Percentiles rank a stretch among this genome's conserved stretches.
These are phyloP conservation scores for Mionectes olivaceus DNA, from an alignment of 2,797 vertebrate species.

Conservation along the genomic window DNA sequence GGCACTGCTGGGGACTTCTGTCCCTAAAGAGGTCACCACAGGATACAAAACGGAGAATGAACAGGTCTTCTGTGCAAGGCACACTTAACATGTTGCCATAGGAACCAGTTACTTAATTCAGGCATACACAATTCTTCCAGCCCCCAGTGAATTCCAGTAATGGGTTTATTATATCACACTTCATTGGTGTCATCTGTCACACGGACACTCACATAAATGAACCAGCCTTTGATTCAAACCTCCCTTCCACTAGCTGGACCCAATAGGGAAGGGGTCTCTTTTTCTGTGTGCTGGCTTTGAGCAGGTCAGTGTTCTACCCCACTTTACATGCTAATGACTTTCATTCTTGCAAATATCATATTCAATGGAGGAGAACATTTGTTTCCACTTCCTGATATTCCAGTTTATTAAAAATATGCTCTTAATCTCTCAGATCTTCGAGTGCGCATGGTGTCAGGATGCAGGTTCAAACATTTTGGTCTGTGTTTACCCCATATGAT, in stretches of 20 bases:
- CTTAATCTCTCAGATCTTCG: conserved; percentile 22
- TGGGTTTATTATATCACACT: conserved; percentile 74
- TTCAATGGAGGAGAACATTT: conserved; percentile 6
- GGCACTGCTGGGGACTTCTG: conserved; percentile 38
- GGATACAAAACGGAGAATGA: conserved; percentile 25
- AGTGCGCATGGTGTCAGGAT: neutral
- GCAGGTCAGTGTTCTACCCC: neutral
- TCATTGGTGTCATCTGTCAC: conserved; percentile 72
- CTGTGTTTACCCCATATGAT: neutral
- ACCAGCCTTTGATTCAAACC: conserved; percentile 36
- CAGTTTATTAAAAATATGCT: conserved; percentile 43
- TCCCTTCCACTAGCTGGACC: neutral
- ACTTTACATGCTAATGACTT: conserved; percentile 18
- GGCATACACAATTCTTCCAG: conserved; percentile 59
- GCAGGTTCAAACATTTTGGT: neutral
- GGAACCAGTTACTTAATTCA: conserved; percentile 70
- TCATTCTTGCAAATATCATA: neutral
- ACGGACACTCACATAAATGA: conserved; percentile 53
- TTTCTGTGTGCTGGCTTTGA: neutral
- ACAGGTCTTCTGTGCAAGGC: conserved; percentile 56
- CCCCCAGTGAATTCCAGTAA: conserved; percentile 71
- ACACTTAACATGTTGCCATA: conserved; percentile 66
- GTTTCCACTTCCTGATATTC: conserved; percentile 40
- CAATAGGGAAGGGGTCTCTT: neutral
- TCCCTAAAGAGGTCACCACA: conserved; percentile 58